These are phyloP conservation scores for Mamestra brassicae DNA, from an alignment of 2,888 invertebrate species.

Conservation along the genomic window DNA sequence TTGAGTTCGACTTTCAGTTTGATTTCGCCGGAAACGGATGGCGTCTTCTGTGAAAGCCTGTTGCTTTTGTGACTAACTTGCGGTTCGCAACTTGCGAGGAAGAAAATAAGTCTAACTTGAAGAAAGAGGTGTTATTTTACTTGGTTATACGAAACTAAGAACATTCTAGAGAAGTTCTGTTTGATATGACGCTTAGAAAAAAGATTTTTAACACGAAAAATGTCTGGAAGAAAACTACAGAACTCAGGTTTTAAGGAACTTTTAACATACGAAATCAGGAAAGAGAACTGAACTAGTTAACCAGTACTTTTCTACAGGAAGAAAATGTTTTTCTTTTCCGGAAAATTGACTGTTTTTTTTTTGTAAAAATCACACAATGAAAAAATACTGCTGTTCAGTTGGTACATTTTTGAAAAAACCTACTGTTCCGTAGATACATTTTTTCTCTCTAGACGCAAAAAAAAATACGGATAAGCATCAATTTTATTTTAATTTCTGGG, in stretches of 20 bases:
- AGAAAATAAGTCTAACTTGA: slow-evolving; percentile 33
- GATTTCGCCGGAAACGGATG: slow-evolving; percentile 52
- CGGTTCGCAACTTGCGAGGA: slow-evolving; percentile 19
- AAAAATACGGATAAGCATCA: too few species aligned
- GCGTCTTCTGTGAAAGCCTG: slow-evolving; percentile 60
- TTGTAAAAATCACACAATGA: background rate
- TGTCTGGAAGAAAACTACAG: too few species aligned
- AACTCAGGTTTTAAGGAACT: background rate
- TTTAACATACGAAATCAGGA: background rate
- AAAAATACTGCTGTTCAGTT: too few species aligned
- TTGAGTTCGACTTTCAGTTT: slow-evolving; percentile 41
- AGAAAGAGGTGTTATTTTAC: slow-evolving; percentile 1
- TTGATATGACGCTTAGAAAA: too few species aligned
- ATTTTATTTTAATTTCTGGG: too few species aligned
- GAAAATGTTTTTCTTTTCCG: slow-evolving; percentile 1
- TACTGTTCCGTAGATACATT: too few species aligned
- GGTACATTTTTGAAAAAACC: too few species aligned
- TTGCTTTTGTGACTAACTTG: slow-evolving; percentile 54
- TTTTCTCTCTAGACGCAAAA: too few species aligned
- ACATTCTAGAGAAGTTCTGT: too few species aligned
- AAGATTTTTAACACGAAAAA: too few species aligned
- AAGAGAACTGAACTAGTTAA: background rate
- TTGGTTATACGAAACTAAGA: background rate
- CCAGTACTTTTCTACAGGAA: background rate
- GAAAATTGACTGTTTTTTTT: background rate